Evolutionary conservation across 1,140 invertebrate species (phyloP).

Genomic region (Triops cancriformis): DNA sequence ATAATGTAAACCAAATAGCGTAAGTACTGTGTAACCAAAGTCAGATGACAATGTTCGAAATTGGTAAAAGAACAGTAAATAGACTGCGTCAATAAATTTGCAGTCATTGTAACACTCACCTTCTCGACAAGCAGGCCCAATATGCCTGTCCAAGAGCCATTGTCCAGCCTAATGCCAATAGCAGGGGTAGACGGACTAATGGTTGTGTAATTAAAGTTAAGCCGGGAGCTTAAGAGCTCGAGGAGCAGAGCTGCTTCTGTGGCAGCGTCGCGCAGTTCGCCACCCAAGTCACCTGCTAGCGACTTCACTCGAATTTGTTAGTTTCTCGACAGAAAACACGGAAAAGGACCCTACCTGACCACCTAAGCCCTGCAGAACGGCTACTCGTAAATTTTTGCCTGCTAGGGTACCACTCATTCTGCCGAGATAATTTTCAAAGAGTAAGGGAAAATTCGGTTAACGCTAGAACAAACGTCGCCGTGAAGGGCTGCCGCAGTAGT

Average conservation of each 20-base stretch:
- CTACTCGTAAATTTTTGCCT: background rate
- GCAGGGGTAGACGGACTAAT: background rate
- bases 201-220: background rate
- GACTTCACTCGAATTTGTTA: background rate
- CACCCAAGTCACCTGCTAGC: background rate
- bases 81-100: background rate
- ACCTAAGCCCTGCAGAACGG: background rate
- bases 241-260: background rate
- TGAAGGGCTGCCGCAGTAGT: background rate
- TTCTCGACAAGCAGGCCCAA: constrained; percentile 49
- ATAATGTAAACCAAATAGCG: too few relatives aligned
- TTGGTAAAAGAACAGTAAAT: background rate
- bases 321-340: background rate
- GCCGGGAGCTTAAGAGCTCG: background rate
- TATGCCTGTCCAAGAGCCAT: constrained; percentile 24
- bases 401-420: background rate
- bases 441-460: background rate
- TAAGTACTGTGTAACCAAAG: too few relatives aligned
- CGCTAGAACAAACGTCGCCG: background rate
- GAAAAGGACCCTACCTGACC: background rate
- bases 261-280: background rate
- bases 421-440: background rate
- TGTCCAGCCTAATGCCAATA: constrained; percentile 7
- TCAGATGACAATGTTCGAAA: too few relatives aligned
- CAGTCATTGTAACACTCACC: constrained; percentile 42